Conservation (phyloP, 2,888 invertebrate species). For the Rutpela maculata region DNA sequence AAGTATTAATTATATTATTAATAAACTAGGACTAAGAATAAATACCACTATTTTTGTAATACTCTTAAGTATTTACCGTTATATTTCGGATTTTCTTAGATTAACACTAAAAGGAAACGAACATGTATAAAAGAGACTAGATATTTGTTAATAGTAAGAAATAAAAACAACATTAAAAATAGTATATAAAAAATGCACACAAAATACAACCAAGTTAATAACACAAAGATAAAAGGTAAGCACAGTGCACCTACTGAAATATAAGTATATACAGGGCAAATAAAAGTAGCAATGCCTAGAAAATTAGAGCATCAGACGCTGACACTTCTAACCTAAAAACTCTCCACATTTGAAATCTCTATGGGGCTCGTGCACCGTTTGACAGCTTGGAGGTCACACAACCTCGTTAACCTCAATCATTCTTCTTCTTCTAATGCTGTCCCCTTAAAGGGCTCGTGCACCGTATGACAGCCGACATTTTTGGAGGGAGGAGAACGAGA, state of each 20-base stretch:
- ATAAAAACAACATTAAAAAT: conserved; percentile 17
- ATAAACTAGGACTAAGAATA: background rate
- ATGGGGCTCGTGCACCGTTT: no score
- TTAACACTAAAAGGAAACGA: conserved; percentile 9
- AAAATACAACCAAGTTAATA: background rate
- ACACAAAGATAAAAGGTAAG: background rate
- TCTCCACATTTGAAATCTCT: no score
- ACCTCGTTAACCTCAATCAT: no score
- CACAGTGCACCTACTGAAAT: background rate
- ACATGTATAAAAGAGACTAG: conserved; percentile 35
- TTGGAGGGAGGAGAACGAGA: no score
- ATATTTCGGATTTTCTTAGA: background rate
- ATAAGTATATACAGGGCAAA: background rate
- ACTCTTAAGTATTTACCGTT: background rate
- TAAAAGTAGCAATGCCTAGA: no score
- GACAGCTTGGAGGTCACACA: no score
- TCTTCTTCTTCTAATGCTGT: no score
- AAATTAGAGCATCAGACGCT: no score
- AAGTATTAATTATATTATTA: background rate
- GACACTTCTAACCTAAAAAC: no score
- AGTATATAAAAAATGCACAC: background rate
- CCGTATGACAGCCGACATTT: no score
- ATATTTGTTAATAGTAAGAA: conserved; percentile 20
- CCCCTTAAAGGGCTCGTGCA: no score
- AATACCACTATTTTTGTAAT: background rate